Evolutionary conservation across 2,113 vertebrate species (phyloP).

Genomic region (Aldabrachelys gigantea): DNA sequence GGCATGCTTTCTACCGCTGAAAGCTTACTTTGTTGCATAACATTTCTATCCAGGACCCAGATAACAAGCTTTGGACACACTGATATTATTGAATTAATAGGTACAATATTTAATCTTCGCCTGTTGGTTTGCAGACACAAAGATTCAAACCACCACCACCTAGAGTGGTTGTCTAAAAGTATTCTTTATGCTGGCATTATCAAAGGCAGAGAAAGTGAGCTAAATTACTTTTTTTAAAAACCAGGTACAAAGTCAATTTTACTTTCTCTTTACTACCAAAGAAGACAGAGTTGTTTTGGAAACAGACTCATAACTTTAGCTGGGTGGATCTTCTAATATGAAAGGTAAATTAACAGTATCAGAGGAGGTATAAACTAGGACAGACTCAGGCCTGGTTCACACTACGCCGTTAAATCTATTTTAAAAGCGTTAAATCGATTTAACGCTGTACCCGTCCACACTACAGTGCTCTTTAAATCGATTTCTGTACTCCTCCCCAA

Average conservation of each 20-base stretch:
- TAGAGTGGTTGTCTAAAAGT: not conserved
- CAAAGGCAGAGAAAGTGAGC: not conserved
- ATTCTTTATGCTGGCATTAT: not conserved
- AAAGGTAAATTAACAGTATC: not conserved
- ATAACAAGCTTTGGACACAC: not conserved
- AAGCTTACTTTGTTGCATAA: not conserved
- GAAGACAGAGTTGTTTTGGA: not conserved
- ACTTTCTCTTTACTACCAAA: fast-evolving
- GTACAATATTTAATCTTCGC: not conserved
- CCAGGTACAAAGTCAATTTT: not conserved
- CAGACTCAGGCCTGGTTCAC: not conserved
- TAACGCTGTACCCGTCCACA: too few relatives aligned
- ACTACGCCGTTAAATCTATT: too few relatives aligned
- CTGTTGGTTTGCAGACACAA: not conserved
- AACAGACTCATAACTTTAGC: not conserved
- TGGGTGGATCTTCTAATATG: not conserved
- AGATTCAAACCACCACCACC: not conserved
- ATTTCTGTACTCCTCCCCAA: too few relatives aligned
- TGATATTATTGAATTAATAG: not conserved
- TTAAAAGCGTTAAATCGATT: too few relatives aligned
- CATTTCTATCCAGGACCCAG: not conserved
- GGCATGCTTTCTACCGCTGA: constrained; percentile 52
- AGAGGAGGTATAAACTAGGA: not conserved
- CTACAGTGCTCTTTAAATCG: too few relatives aligned
- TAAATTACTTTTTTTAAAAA: not conserved